Base-by-base conservation (phyloP, 2,797 vertebrate species). In the Scolopax rusticola region DNA sequence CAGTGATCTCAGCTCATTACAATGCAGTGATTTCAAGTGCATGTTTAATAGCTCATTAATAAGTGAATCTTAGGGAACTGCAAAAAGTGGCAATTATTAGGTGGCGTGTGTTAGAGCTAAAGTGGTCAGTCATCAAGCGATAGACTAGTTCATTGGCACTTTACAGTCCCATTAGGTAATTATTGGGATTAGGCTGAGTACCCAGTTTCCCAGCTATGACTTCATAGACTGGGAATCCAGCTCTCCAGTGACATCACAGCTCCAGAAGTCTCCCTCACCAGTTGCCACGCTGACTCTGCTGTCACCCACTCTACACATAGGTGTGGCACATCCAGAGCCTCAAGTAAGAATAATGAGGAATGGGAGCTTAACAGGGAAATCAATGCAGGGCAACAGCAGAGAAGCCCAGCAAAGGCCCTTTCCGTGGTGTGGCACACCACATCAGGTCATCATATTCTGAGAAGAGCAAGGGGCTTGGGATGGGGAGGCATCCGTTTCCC, bases 201-300 rank as follows among this genome's bases (percentile, higher is more conserved):
- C 89, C 79, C 67, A 41, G 1, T 95, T 95, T 96, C 82, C 59
- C 80, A 84, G 43, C 43, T 94, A 76, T 97, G 82, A 97, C 63
- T 90, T 93, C 96, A 96, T 2, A 86, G 95, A 89, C 96, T 97
- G 95, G 86, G 93, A 95, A 96, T 96, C 71, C 80, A 94, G 78
- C 86, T 77, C 70, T 64, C 56, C 3, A 3, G 20, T 91, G 87
- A 93, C 93, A 95, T 81, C 93, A 91, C 59, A 88, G 74, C 53
- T 84, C 63, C 70, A 60, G 30, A 56, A 82, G 40, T 70, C 75
- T 87, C 85, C 79, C 83, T 79, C 64, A 51, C 20, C 56, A 50
- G 59, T 12, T 90, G 61, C 79, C 85, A 76, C 0, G 8, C 54
- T 51, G 90, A 77, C 40, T 61, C 60, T 76, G 45, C 85, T 74